phyloP scores from a whole-genome alignment of 1,140 invertebrate species.

The Sycophila sp. region DNA sequence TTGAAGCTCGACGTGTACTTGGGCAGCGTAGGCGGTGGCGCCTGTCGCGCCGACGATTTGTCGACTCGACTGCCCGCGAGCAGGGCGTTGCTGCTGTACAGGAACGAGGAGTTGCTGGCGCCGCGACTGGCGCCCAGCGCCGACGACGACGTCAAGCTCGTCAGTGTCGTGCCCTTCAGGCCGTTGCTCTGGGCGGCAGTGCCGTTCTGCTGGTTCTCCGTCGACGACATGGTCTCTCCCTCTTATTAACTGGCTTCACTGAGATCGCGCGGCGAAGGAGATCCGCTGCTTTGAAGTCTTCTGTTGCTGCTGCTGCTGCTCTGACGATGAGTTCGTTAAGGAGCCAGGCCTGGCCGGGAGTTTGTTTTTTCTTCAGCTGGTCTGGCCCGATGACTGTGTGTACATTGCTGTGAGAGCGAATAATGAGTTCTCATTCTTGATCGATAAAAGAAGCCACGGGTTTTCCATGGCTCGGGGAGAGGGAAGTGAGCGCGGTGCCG shows the following conservation, averaged over 20 bases:
- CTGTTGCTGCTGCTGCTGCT: background rate
- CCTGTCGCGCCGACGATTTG: slow-evolving; percentile 57
- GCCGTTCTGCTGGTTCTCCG: slow-evolving; percentile 50
- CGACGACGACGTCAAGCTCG: slow-evolving; percentile 47
- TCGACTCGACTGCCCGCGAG: slow-evolving; percentile 53
- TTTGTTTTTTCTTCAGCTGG: slow-evolving; percentile 4
- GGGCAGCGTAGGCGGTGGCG: slow-evolving; percentile 74
- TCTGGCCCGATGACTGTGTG: background rate
- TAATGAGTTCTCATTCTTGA: slow-evolving; percentile 5
- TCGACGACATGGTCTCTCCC: slow-evolving; percentile 20
- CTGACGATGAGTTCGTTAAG: background rate
- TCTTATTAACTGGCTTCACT: too few relatives aligned
- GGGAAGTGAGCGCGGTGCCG: too few relatives aligned
- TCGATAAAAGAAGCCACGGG: too few relatives aligned
- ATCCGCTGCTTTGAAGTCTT: background rate
- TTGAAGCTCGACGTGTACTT: slow-evolving; percentile 73
- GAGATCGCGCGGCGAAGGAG: too few relatives aligned
- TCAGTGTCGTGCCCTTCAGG: slow-evolving; percentile 51
- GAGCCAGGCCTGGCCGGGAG: background rate
- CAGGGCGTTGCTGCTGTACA: slow-evolving; percentile 64
- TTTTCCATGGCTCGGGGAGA: too few relatives aligned
- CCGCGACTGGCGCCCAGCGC: slow-evolving; percentile 43
- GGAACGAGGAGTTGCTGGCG: slow-evolving; percentile 62
- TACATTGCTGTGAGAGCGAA: slow-evolving; percentile 9
- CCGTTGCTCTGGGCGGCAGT: slow-evolving; percentile 55